A percentile compares a stretch with the other conserved stretches of the same genome.
phyloP scores from a whole-genome alignment of 37 sponge, comb jelly and placozoan species.

The Haliclona indistincta region DNA sequence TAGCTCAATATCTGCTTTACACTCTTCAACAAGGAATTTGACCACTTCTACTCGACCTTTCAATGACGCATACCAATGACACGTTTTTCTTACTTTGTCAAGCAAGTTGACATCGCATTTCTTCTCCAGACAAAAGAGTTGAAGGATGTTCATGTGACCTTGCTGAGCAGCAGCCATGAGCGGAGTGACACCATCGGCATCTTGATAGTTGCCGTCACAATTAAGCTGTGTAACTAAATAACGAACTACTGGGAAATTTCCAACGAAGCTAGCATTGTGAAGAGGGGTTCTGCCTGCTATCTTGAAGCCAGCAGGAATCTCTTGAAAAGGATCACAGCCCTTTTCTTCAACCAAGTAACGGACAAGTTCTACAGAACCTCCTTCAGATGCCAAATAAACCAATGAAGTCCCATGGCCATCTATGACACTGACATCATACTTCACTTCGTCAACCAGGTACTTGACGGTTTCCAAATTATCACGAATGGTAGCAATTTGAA shows the following conservation, averaged over 20 bases:
- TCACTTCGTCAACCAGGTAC: not conserved
- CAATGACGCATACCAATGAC: not conserved
- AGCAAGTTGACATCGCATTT: no score
- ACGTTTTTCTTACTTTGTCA: no score
- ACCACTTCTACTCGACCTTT: not conserved
- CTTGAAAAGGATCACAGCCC: slow-evolving; percentile 4
- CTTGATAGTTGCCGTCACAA: no score
- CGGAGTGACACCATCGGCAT: no score
- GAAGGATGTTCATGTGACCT: slow-evolving; percentile 18
- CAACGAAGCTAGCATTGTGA: no score
- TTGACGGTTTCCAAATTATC: not conserved
- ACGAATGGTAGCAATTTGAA: not conserved
- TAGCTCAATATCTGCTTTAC: not conserved
- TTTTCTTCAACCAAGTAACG: not conserved
- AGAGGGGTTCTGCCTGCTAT: not conserved
- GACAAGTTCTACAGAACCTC: not conserved
- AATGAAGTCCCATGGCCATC: no score
- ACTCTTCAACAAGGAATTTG: not conserved
- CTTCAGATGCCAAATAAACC: not conserved
- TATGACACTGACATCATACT: not conserved
- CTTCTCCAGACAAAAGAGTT: no score
- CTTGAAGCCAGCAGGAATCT: not conserved
- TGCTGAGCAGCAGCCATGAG: slow-evolving; percentile 30
- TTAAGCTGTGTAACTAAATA: no score
- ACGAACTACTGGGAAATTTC: no score